Conservation (phyloP, 2,888 invertebrate genomes). For the Microplitis deprimator region DNA sequence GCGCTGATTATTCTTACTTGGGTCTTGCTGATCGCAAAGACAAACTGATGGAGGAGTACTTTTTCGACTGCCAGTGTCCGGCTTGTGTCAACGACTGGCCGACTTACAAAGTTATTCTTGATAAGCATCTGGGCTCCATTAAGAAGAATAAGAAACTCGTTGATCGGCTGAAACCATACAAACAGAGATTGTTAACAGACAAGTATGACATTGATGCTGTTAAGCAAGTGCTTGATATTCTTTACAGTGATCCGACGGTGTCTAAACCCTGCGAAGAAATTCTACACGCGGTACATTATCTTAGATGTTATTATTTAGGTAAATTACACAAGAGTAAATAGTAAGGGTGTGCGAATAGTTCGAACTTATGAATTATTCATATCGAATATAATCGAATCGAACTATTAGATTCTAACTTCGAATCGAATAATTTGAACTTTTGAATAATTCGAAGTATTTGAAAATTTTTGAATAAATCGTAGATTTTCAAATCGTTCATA, state of each 20-base stretch:
- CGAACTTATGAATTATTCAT: constrained; percentile 32
- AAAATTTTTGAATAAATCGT: no score
- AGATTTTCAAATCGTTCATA: no score
- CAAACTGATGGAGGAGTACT: constrained; percentile 66
- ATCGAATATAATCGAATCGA: background rate
- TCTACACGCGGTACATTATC: constrained; percentile 66
- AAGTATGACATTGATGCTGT: constrained; percentile 69
- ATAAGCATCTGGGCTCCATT: constrained; percentile 64
- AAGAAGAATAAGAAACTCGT: constrained; percentile 60
- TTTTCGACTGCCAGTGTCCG: constrained; percentile 65
- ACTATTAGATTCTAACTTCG: no score
- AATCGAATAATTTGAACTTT: no score
- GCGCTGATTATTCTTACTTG: constrained; percentile 66
- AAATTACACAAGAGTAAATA: constrained; percentile 58
- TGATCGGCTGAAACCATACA: constrained; percentile 62
- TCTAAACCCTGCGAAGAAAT: constrained; percentile 68
- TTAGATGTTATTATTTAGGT: constrained; percentile 69
- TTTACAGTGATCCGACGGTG: constrained; percentile 55
- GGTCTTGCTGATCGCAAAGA: constrained; percentile 56
- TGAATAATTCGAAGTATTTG: no score
- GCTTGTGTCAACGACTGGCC: constrained; percentile 67
- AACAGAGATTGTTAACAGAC: constrained; percentile 59
- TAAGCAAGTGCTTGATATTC: constrained; percentile 60
- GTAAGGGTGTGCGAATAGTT: constrained; percentile 13
- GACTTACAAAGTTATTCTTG: constrained; percentile 61